Percentiles rank a stretch among this genome's conserved stretches.
phyloP scores from a whole-genome alignment of 2,113 vertebrate species.

The Scolopax mira region DNA sequence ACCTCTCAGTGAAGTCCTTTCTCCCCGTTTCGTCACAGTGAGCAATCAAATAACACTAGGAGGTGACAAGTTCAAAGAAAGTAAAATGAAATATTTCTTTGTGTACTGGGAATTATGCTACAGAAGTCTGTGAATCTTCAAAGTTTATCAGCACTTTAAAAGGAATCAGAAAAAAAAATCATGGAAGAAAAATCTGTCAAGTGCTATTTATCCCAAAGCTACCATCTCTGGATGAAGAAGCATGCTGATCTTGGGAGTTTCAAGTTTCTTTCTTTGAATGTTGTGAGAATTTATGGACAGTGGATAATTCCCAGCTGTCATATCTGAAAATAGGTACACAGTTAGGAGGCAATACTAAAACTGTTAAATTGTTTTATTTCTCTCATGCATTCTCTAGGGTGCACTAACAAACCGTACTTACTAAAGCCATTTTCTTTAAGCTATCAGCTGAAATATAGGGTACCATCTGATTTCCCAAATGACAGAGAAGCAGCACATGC shows the following conservation, averaged over 20 bases:
- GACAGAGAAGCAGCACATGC: background rate
- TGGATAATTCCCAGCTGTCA: background rate
- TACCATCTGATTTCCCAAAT: background rate
- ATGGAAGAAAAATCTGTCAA: background rate
- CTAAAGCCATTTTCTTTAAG: background rate
- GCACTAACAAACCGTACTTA: background rate
- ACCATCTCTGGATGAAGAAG: background rate
- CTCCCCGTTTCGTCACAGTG: too few species aligned
- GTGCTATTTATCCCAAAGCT: background rate
- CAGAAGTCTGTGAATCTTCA: background rate
- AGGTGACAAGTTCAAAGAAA: background rate
- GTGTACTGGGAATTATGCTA: background rate
- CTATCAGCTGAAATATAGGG: too few species aligned
- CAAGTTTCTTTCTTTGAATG: background rate
- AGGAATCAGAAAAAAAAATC: background rate
- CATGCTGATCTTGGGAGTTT: background rate
- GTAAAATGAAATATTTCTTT: background rate
- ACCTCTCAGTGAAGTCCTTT: too few species aligned
- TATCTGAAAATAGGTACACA: background rate
- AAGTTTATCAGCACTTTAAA: background rate
- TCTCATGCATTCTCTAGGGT: background rate
- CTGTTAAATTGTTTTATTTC: background rate
- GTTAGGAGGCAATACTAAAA: background rate
- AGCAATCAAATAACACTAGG: background rate
- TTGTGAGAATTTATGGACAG: background rate